A percentile compares a stretch with the other conserved stretches of the same genome.
Conservation (phyloP, 2,113 vertebrate genomes). For the Charadrius vociferus region DNA sequence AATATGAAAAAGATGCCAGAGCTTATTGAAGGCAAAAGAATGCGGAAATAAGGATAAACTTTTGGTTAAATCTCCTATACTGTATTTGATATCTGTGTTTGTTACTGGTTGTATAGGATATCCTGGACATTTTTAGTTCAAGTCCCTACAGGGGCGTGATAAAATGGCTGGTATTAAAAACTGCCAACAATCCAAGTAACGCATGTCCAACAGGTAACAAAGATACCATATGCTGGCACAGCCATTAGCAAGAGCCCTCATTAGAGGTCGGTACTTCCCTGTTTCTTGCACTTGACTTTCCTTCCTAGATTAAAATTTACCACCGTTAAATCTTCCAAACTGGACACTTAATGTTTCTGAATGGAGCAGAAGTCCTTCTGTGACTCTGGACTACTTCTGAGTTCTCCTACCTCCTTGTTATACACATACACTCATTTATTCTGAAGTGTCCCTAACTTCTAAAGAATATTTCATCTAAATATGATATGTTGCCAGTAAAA, state of each 20-base stretch:
- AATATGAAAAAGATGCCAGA: conserved; percentile 25
- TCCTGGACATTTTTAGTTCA: neutral
- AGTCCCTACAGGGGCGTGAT: neutral
- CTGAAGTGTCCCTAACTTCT: neutral
- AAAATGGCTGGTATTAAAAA: neutral
- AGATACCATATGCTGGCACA: neutral
- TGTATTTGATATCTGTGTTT: neutral
- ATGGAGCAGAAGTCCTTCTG: neutral
- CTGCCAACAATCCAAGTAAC: neutral
- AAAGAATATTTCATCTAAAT: neutral
- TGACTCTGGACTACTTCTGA: neutral
- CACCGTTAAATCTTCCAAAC: neutral
- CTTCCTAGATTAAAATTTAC: neutral
- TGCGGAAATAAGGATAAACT: neutral
- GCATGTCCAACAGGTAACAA: neutral
- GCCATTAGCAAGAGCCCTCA: neutral
- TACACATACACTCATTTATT: neutral
- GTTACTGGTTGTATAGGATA: neutral
- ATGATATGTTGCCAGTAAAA: neutral
- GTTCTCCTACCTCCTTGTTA: neutral
- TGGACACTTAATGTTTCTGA: neutral
- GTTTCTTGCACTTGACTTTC: neutral
- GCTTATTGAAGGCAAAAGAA: neutral
- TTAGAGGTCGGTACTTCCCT: neutral
- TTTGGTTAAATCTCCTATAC: neutral